Base-by-base conservation (phyloP, 2,888 invertebrate genomes). In the Tigriopus californicus region DNA sequence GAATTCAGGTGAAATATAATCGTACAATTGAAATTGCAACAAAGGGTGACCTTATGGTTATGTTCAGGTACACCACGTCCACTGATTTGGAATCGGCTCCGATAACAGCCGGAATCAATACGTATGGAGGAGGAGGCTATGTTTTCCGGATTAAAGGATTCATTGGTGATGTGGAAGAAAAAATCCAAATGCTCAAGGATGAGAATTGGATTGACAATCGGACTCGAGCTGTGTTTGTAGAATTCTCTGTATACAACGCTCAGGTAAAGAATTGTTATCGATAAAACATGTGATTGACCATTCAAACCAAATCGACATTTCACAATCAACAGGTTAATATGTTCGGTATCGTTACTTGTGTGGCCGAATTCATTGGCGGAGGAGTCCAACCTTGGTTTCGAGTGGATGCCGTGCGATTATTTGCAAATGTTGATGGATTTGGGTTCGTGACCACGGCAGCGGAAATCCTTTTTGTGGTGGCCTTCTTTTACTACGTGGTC, bases 201-300 rank as follows among this genome's bases (percentile, higher is more conserved):
- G 66, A 70, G 42, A 64, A 66, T 11, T 76, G 75, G 75, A 69
- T 75, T 20, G 75, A 76, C 62, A 64, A 67, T 60, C 67, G 70
- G 62, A 75, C 76, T 1, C 62, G 76, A 52, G 75, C 75, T 2
- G 68, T 76, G 5, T 70, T 76, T 62, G 67, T 76, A n/a, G 75
- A 76, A 62, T 75, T 76, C 64, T 73, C 75, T 0, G 70, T 71
- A 41, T 76, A 75, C 66, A 76, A 76, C 61, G 68, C 70, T 8
- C 49, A 44, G n/a, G 44, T 44, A 44, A 11, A 18, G 18, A 44
- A 4, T 44, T 44, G 5, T 44, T 44, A 15, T 44, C 10, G 3
- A 44, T 18, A 4, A 44, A 44, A n/a, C 18, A 15, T 44, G n/a
- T n/a, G n/a, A n/a, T n/a, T n/a, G n/a, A n/a, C n/a, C n/a, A n/a